These are phyloP conservation scores for Crossocerus cetratus DNA, from an alignment of 2,888 invertebrate genomes.

Conservation along the genomic window DNA sequence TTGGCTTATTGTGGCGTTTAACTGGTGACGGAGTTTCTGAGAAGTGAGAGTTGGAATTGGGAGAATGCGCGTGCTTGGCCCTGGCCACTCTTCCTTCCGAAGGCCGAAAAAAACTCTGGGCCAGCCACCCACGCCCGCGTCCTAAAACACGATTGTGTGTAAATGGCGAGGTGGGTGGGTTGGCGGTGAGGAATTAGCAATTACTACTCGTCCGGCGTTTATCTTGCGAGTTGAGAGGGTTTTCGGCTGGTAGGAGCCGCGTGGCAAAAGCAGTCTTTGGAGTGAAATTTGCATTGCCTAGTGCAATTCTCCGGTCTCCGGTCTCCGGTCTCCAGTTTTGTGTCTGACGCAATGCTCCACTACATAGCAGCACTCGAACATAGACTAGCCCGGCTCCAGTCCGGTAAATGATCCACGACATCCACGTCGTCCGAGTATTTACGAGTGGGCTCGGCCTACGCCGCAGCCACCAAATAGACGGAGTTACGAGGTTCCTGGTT, in stretches of 20 bases:
- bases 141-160: slow-evolving; percentile 56
- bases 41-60: neutral
- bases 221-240: neutral
- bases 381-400: neutral
- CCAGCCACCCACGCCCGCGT: slow-evolving; percentile 29
- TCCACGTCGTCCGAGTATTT: neutral
- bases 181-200: slow-evolving; percentile 23
- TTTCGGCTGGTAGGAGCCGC: no score
- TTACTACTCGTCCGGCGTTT: slow-evolving; percentile 13
- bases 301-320: neutral
- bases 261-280: no score
- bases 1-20: no score
- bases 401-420: neutral
- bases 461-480: neutral
- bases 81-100: neutral
- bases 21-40: neutral
- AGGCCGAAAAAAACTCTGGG: neutral
- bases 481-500: neutral
- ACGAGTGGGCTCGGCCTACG: neutral
- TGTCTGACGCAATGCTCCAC: neutral
- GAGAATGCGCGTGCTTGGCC: neutral
- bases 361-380: neutral
- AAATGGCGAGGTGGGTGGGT: slow-evolving; percentile 53
- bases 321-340: no score
- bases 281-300: slow-evolving; percentile 8